Base-by-base conservation (phyloP, 1,140 invertebrate genomes). In the Papilio helenus region DNA sequence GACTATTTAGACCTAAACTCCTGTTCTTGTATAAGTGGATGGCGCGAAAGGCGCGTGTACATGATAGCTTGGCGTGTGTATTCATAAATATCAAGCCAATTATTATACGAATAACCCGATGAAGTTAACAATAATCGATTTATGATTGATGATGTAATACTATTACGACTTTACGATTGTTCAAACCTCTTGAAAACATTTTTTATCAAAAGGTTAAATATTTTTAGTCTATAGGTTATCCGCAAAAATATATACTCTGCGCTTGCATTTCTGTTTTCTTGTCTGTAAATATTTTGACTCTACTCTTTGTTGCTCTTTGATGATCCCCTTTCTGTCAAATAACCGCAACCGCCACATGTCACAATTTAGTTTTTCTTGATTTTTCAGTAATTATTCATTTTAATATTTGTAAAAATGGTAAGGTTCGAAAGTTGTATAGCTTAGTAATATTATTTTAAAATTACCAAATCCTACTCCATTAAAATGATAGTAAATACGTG, bases 311-410 rank as follows among this genome's bases (percentile, higher is more conserved):
- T 46, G 14, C 10, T 46, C 61, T 68, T 68, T 34, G 26, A 68
- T 14, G 26, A 29, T 18, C 23, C 26, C 61, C 65, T 20, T 79
- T 79, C 79, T 86, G 87, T 91, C 87, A 91, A 86, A 89, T 80
- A 81, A 65, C 77, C 79, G 79, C 72, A 84, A 80, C 81, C 84
- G 85, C 90, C 90, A 92, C 90, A 92, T 92, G 89, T 89, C 87
- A 90, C 81, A 51, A 65, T 82, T 71, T 29, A 68, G 51, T 81
- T 80, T 81, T 83, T 82, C 72, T 76, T 84, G 68, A 82, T 83
- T 86, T 82, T 85, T 76, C 26, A 58, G 72, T 80, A 79, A 29
- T 78, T 78, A 82, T 34, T 39, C 12, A 8, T 26, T 72, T 84
- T 79, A 79, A 79, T 82, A 72, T 49, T 34, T 72, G 23, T 74